Base-by-base conservation (phyloP, 2,797 vertebrate species). In the Dallia pectoralis region DNA sequence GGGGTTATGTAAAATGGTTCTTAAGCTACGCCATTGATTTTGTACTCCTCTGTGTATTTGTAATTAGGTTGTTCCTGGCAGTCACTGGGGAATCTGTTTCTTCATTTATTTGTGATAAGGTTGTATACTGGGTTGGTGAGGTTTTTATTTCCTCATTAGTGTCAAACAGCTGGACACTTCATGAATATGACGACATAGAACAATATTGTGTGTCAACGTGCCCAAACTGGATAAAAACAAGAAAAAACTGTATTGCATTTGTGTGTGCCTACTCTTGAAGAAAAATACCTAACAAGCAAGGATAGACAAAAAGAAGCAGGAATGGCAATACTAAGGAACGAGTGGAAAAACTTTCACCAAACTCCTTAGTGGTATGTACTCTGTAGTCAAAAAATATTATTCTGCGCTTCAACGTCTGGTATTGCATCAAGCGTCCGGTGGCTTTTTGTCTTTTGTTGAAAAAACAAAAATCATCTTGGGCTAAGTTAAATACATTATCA, bases 321-420 rank as follows among this genome's bases (percentile, higher is more conserved):
- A 9, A 33, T 29, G 27, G 62, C 33, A 47, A 12, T 16, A 15
- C 22, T 30, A 25, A 16, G 27, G 7, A 64, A 33, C 6, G 16
- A 33, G 51, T 53, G 51, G 19, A 2, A n/a, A 40, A 61, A 29
- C 56, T 61, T 61, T 66, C 32, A 33, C 18, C 19, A 14, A n/a
- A n/a, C n/a, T n/a, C n/a, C n/a, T n/a, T n/a, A n/a, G n/a, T n/a
- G n/a, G n/a, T n/a, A n/a, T n/a, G n/a, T n/a, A 4, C 48, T 25
- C 1, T 33, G 33, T 49, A 44, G 59, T 69, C 81, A 49, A n/a
- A 61, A 22, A 84, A 79, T 36, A 80, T 63, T 47, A 1, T 67
- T 86, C 48, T 86, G 75, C 82, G 82, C 76, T 69, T 85, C 77
- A 79, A 40, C 49, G 81, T 70, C 73, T 76, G 70, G 65, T 74